Evolutionary conservation across 2,888 invertebrate genomes (phyloP), one percentile per base, ranked within the genome.

Genomic region (Agonopterix subpropinquella): DNA sequence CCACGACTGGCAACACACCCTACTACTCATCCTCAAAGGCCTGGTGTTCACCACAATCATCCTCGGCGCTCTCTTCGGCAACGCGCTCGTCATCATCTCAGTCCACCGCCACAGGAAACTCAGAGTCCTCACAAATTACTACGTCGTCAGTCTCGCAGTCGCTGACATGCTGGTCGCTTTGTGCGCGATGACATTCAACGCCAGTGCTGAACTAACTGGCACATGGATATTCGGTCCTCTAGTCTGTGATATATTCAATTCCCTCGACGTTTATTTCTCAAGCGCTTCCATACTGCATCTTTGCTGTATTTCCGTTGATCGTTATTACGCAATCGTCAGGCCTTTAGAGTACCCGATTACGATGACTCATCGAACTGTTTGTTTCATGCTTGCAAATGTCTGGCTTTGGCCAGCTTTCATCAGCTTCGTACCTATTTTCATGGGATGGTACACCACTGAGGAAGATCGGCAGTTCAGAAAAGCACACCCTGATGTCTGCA

Each of bases 201-300:
- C 96, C 36, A 95, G 94, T 66, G 93, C 96, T n/a, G 95, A 95
- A 77, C 82, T 95, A 47, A 94, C 94, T 41, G 93, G 92, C 45
- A 95, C 96, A 44, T 98, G 98, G 98, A 88, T 96, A 61, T 97
- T 98, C 72, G 96, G 96, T 5, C 91, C 93, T 66, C 88, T 94
- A 66, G 95, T 97, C 93, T 98, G 98, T 89, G 96, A 98, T 88
- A 93, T 98, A 47, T 98, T 96, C 93, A 98, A 97, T 80, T 95
- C 96, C 37, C 91, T 97, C 57, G 98, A 98, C 78, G 98, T 98
- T 2, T 95, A 97, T 73, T 97, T 97, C 80, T 96, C 94, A 60
- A 97, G 94, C 47, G 97, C 96, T 5, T 96, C 96, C 54, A 97
- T 98, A 53, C 90, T 98, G 45, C 97, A 98, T 77, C 89, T 98